A percentile compares a stretch with the other conserved stretches of the same genome.
phyloP scores from a whole-genome alignment of 1,140 invertebrate genomes.

The Drosophila lini region DNA sequence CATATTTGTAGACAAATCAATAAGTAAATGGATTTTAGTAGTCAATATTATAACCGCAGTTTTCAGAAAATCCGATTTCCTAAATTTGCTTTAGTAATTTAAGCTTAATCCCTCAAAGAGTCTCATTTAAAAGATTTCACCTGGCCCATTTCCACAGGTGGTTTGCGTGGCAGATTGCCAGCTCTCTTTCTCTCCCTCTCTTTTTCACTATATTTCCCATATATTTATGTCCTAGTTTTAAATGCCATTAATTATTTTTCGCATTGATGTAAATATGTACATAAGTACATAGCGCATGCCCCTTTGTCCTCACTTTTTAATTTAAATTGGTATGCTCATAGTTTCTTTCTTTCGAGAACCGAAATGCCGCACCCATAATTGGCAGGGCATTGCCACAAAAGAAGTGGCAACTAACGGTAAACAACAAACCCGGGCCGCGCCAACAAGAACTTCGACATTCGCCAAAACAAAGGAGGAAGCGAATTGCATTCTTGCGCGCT shows the following conservation, averaged over 20 bases:
- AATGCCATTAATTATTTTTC: too few relatives aligned
- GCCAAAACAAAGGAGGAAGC: conserved; percentile 14
- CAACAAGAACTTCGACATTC: conserved; percentile 10
- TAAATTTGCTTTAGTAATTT: too few relatives aligned
- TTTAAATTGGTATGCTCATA: background rate
- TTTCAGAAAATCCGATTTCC: background rate
- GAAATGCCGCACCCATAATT: background rate
- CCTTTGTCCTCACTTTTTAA: background rate
- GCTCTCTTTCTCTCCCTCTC: background rate
- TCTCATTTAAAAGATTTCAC: too few relatives aligned
- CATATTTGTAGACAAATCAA: too few relatives aligned
- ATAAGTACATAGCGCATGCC: too few relatives aligned
- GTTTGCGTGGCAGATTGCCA: conserved; percentile 9
- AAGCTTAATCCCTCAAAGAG: too few relatives aligned
- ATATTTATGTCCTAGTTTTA: too few relatives aligned
- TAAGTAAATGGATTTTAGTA: too few relatives aligned
- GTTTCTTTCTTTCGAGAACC: background rate
- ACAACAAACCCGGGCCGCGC: conserved; percentile 26
- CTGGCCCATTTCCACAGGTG: conserved; percentile 28
- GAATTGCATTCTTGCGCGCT: conserved; percentile 57
- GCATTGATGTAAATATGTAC: too few relatives aligned
- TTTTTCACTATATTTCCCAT: too few relatives aligned
- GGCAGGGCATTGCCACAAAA: conserved; percentile 48
- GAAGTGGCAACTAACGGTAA: conserved; percentile 40
- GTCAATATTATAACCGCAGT: too few relatives aligned